Percentiles rank a stretch among this genome's conserved stretches.
Conservation (phyloP, 1,140 invertebrate species). For the Papilio glaucus region DNA sequence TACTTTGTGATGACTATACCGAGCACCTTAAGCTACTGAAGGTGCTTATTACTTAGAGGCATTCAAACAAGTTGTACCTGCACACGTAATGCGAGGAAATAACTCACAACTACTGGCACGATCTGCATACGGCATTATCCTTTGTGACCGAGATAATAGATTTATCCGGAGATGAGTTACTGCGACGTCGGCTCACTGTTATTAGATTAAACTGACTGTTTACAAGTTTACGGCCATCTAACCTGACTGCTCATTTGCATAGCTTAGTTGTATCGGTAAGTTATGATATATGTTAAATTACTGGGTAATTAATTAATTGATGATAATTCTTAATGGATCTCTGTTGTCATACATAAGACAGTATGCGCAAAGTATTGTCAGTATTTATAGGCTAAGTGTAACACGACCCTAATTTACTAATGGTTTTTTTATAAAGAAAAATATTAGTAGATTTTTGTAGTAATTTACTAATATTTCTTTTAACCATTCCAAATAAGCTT, state of each 20-base stretch:
- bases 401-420: too few species aligned
- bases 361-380: too few species aligned
- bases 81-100: background rate
- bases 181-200: constrained; percentile 35
- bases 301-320: background rate
- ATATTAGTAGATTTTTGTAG: too few species aligned
- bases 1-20: background rate
- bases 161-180: constrained; percentile 28
- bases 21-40: background rate
- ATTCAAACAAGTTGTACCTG: background rate
- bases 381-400: too few species aligned
- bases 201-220: constrained; percentile 44
- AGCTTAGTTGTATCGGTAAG: constrained; percentile 47
- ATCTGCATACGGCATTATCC: constrained; percentile 33
- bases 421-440: too few species aligned
- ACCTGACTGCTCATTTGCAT: constrained; percentile 51
- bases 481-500: too few species aligned
- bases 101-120: constrained; percentile 22
- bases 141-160: constrained; percentile 35
- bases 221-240: constrained; percentile 56
- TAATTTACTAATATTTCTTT: too few species aligned
- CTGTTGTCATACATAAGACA: background rate
- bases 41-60: background rate
- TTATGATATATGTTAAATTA: constrained; percentile 34
- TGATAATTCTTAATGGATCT: background rate